Evolutionary conservation across 1,140 invertebrate species (phyloP).

Genomic region (Akabosia matsudoensis): DNA sequence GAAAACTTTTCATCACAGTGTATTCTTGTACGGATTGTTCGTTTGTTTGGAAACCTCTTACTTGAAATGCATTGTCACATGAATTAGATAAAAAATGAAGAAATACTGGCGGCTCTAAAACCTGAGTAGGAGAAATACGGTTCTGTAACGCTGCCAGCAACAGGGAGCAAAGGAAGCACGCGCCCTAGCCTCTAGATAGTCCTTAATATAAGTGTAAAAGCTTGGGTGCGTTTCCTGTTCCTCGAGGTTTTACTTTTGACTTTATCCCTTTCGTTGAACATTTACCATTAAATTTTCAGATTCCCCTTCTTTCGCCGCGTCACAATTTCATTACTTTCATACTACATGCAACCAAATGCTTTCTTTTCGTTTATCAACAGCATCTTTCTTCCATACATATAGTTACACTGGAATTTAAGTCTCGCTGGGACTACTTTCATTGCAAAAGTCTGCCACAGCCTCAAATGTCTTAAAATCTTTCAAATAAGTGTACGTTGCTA

Average conservation of each 20-base stretch:
- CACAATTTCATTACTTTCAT: background rate
- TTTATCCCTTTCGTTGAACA: background rate
- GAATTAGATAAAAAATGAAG: constrained; percentile 7
- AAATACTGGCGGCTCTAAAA: background rate
- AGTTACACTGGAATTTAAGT: too few species aligned
- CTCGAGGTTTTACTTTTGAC: too few species aligned
- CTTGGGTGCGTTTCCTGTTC: too few species aligned
- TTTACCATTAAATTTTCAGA: constrained; percentile 6
- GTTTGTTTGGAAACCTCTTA: background rate
- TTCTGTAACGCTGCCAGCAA: background rate
- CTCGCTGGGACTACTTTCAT: too few species aligned
- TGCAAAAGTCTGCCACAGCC: too few species aligned
- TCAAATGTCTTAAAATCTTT: too few species aligned
- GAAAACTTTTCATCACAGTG: background rate
- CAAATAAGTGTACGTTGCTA: too few species aligned
- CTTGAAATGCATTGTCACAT: constrained; percentile 5
- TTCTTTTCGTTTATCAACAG: background rate
- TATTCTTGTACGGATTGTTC: constrained; percentile 3
- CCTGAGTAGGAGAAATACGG: background rate
- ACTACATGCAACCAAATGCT: background rate
- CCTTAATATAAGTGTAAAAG: background rate
- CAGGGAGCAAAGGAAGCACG: constrained; percentile 11
- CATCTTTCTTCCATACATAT: too few species aligned
- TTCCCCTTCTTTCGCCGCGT: background rate
- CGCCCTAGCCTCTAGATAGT: background rate